Base-by-base conservation (phyloP, 2,888 invertebrate genomes). In the Cephus nigrinus region DNA sequence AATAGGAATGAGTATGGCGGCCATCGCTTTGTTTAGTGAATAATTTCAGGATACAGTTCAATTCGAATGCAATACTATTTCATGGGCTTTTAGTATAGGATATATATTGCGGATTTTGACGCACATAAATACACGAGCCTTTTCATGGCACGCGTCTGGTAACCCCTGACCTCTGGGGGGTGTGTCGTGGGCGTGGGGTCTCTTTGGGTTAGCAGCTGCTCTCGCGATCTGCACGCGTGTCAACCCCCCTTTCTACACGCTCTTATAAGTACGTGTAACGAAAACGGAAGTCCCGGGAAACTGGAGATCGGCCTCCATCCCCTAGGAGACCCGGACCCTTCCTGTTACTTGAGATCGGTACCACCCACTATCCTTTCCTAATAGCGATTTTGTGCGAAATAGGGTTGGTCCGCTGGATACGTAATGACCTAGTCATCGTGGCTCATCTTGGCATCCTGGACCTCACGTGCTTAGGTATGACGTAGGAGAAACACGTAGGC, bases 151-250 rank as follows among this genome's bases (percentile, higher is more conserved):
- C 40, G 40, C 40, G 40, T 23, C 40, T 15, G 83, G 87, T 84
- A 82, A 80, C 83, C 84, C 85, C 78, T 79, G 81, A 80, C 77
- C 80, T 32, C 80, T 77, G 81, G 76, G 86, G 88, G 90, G 90
- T 88, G 90, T 90, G 89, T 88, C 89, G 87, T 86, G 86, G 90
- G 90, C 90, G 90, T 90, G 88, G 82, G 84, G 85, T 76, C 71
- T 69, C 76, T 68, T 40, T 55, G 9, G 84, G 73, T 82, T 79
- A 81, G 84, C 86, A 86, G 86, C 86, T 83, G 87, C 82, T 80
- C 83, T 80, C 80, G 73, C 81, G 81, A 73, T 79, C 80, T 80
- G 81, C 84, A 85, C 85, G 85, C 82, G 84, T 55, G 40, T 55
- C 40, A 55, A 55, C 40, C 40, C 23, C 40, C 40, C 23, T 55